Evolutionary conservation across 1,140 invertebrate genomes (phyloP), one percentile per base, ranked within the genome.

Genomic region (Charaxes varanes): DNA sequence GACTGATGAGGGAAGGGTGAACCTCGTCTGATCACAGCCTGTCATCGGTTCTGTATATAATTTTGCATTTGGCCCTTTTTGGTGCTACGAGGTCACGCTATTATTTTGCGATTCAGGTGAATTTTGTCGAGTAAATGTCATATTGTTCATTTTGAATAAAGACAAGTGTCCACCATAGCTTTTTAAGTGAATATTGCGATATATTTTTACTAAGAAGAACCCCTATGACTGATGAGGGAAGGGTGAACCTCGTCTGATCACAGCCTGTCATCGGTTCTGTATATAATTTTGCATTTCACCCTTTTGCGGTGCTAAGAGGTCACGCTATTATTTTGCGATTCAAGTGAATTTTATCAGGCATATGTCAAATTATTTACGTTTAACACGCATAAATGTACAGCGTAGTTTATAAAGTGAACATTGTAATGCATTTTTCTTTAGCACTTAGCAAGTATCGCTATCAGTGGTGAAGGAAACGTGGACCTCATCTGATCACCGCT

Each of bases 1-100:
- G 78, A 82, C 74, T 82, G 78, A 82, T 82, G 78, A 74, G 65
- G 68, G 59, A 78, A 76, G 72, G 73, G 78, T 79, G 65, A 69
- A 67, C 63, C 68, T 66, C 61, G 59, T 52, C 54, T 60, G 69
- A 74, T 69, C 67, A 54, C 50, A 42, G 62, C 62, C 58, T 69
- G 74, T 74, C 77, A 77, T 65, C 66, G 53, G 54, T 55, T 63
- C 52, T 68, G 64, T 62, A 58, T 67, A 65, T 73, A 57, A 77
- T 78, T 74, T 71, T 69, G 69, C 61, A 66, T 69, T 59, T 65
- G 55, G 34, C 49, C 56, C 57, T 36, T 55, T 48, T 46, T n/a
- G n/a, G n/a, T n/a, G n/a, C n/a, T n/a, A n/a, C n/a, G n/a, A 62
- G 61, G 58, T 64, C 60, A 63, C 45, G 51, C 56, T 49, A 56